Conservation (phyloP, 2,113 vertebrate species). For the Chlamydotis undulata region DNA sequence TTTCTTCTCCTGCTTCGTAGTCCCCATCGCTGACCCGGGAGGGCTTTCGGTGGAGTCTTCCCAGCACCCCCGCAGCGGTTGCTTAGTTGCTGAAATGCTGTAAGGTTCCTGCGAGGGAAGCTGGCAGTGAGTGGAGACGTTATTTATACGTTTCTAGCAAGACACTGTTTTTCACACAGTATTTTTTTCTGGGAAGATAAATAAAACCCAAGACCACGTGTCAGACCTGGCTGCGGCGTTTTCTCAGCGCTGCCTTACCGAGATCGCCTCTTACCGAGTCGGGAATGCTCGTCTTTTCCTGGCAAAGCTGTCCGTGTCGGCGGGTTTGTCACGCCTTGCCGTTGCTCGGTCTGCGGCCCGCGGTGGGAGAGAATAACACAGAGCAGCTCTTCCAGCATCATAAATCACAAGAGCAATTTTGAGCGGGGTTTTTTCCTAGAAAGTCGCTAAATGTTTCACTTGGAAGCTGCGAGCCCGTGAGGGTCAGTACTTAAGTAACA, state of each 20-base stretch:
- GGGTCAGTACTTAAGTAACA: background rate
- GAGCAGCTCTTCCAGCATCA: background rate
- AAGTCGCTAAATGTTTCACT: background rate
- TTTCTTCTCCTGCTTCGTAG: background rate
- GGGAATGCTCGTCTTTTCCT: background rate
- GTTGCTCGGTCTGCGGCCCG: background rate
- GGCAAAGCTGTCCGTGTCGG: background rate
- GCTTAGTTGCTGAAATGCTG: background rate
- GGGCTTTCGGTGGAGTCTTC: background rate
- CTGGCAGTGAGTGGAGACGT: background rate
- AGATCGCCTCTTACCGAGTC: background rate
- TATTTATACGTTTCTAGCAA: background rate
- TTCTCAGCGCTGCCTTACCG: background rate
- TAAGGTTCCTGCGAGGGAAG: background rate
- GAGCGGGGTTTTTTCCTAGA: background rate
- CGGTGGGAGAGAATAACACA: background rate
- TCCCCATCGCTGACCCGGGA: fast-evolving
- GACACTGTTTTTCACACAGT: fast-evolving
- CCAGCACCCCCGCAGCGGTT: background rate
- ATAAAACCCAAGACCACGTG: background rate
- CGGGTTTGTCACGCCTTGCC: background rate
- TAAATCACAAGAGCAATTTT: background rate
- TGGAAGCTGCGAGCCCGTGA: background rate
- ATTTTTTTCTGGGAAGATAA: background rate
- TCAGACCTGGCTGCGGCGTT: background rate